These are phyloP conservation scores for Fundulus diaphanus DNA, from an alignment of 2,797 vertebrate genomes.

Conservation along the genomic window DNA sequence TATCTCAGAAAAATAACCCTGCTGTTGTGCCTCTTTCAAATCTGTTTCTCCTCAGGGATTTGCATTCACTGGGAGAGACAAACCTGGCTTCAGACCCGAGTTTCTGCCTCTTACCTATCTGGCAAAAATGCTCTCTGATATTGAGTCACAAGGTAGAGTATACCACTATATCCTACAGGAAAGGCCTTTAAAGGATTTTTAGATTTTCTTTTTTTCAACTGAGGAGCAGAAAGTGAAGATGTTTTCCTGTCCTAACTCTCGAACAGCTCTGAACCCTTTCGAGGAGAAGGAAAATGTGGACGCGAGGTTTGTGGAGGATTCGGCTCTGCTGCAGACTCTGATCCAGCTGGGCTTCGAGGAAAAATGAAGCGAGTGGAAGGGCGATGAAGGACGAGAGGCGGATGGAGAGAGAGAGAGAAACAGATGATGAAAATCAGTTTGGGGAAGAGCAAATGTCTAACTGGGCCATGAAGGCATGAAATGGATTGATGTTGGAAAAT, in stretches of 20 bases:
- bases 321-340: conserved; percentile 87
- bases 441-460: conserved; percentile 51
- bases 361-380: conserved; percentile 51
- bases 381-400: conserved; percentile 41
- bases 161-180: neutral
- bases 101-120: conserved; percentile 79
- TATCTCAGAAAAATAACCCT: conserved; percentile 1
- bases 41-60: conserved; percentile 65
- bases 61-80: conserved; percentile 58
- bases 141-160: conserved; percentile 74
- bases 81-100: conserved; percentile 66
- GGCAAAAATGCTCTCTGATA: conserved; percentile 74
- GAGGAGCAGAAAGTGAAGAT: conserved; percentile 10
- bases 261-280: conserved; percentile 68
- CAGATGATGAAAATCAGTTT: conserved; percentile 26
- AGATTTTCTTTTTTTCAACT: neutral
- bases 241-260: neutral
- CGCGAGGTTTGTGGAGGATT: conserved; percentile 86
- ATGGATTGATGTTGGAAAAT: conserved; percentile 32
- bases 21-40: conserved; percentile 10
- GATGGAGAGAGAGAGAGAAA: conserved; percentile 44
- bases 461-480: conserved; percentile 72
- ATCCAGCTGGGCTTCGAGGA: conserved; percentile 72
- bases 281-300: conserved; percentile 86
- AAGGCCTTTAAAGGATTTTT: conserved; percentile 46